Evolutionary conservation across 2,888 invertebrate species (phyloP).

Genomic region (Coremacera marginata): DNA sequence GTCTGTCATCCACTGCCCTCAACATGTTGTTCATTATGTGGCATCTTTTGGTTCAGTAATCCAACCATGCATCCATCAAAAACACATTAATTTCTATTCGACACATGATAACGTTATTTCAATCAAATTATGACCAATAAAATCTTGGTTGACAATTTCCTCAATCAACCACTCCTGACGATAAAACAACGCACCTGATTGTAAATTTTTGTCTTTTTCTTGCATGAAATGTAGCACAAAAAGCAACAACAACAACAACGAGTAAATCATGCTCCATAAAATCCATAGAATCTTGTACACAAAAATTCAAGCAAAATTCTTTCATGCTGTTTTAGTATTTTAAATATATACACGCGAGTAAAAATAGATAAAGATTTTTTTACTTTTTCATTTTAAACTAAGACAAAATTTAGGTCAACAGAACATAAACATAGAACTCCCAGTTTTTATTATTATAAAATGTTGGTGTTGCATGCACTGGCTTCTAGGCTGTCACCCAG

Average conservation of each 20-base stretch:
- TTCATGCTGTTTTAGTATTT: background rate
- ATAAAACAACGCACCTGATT: background rate
- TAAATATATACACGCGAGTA: background rate
- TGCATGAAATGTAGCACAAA: background rate
- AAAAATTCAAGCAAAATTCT: background rate
- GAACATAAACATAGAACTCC: slow-evolving; percentile 25
- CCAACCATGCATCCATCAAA: too few relatives aligned
- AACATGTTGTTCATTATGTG: too few relatives aligned
- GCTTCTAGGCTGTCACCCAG: background rate
- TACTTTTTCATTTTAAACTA: background rate
- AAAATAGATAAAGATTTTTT: slow-evolving; percentile 8
- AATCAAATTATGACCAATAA: too few relatives aligned
- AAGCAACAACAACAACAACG: background rate
- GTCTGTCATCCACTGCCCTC: too few relatives aligned
- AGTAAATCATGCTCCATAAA: background rate
- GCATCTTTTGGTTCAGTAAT: too few relatives aligned
- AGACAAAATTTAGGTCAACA: slow-evolving; percentile 13
- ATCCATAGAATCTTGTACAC: background rate
- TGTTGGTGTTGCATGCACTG: background rate
- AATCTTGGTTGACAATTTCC: too few relatives aligned
- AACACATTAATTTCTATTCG: too few relatives aligned
- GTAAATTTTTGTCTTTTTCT: background rate
- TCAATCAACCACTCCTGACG: too few relatives aligned
- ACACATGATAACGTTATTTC: too few relatives aligned
- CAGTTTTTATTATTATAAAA: slow-evolving; percentile 17